A percentile compares a stretch with the other conserved stretches of the same genome.
Evolutionary conservation across 2,113 vertebrate species (phyloP).

Genomic region (Columba livia): DNA sequence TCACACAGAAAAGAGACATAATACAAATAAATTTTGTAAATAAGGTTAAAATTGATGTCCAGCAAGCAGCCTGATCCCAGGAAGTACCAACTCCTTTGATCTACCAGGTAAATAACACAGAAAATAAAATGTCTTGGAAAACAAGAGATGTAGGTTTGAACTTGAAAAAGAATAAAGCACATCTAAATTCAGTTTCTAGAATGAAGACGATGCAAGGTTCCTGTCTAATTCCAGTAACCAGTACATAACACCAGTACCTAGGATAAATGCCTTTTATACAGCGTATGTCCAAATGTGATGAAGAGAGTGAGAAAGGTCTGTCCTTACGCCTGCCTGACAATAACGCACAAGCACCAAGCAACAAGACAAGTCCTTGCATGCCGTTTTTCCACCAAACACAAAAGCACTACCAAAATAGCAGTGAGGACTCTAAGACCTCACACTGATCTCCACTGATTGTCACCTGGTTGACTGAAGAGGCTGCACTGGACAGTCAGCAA

Average conservation of each 20-base stretch:
- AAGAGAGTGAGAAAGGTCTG: not conserved
- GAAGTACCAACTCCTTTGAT: not conserved
- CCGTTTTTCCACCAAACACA: not conserved
- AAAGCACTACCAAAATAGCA: not conserved
- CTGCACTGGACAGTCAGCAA: not conserved
- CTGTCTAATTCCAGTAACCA: not conserved
- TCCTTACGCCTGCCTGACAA: not conserved
- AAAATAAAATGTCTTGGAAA: not conserved
- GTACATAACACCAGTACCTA: not conserved
- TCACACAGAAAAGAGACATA: constrained; percentile 51
- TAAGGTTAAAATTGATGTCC: constrained; percentile 3
- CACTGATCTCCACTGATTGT: not conserved
- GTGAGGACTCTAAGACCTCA: not conserved
- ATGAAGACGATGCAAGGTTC: not conserved
- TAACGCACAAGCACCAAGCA: not conserved
- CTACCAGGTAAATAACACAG: not conserved
- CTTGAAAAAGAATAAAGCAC: not conserved
- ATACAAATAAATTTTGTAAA: constrained; percentile 36
- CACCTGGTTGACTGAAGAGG: not conserved
- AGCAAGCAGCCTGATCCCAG: not conserved
- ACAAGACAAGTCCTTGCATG: not conserved
- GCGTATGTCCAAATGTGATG: not conserved
- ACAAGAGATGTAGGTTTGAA: not conserved
- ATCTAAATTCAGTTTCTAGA: not conserved
- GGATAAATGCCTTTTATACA: not conserved